Percentiles rank a stretch among this genome's conserved stretches.
Evolutionary conservation across 1,140 invertebrate genomes (phyloP).

Genomic region (Uloborus diversus): DNA sequence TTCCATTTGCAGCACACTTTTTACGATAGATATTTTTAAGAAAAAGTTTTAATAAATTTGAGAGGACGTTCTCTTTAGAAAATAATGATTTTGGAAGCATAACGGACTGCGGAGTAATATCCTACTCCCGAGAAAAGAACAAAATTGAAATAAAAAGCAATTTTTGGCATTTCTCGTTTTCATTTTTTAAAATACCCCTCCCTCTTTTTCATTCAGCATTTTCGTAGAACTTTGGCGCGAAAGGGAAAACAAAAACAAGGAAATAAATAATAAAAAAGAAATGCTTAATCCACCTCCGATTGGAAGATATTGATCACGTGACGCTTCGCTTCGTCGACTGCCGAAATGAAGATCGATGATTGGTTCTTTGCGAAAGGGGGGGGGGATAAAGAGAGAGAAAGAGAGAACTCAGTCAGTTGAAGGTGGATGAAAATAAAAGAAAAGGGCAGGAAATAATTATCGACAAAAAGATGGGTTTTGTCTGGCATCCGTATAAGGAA

Average conservation of each 20-base stretch:
- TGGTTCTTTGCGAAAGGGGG: conserved; percentile 29
- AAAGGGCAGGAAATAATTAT: conserved; percentile 20
- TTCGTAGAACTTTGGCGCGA: no score
- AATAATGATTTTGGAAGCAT: no score
- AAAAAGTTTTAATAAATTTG: no score
- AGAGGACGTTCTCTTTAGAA: no score
- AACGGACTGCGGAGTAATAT: no score
- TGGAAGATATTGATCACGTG: conserved; percentile 53
- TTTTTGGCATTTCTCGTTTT: no score
- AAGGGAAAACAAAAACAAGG: neutral
- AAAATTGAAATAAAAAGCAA: no score
- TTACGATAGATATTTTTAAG: no score
- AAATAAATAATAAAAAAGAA: neutral
- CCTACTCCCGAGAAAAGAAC: no score
- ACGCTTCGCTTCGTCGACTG: conserved; percentile 20
- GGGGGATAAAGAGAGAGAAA: neutral
- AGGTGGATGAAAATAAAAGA: neutral
- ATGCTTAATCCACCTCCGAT: conserved; percentile 48
- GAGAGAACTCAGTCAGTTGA: neutral
- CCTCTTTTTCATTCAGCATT: no score
- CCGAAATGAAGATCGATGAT: conserved; percentile 49
- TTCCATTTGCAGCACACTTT: no score
- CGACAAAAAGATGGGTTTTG: neutral
- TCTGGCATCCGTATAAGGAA: neutral
- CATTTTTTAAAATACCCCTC: no score